phyloP scores from a whole-genome alignment of 1,140 invertebrate species.

The Leptinotarsa defecta region DNA sequence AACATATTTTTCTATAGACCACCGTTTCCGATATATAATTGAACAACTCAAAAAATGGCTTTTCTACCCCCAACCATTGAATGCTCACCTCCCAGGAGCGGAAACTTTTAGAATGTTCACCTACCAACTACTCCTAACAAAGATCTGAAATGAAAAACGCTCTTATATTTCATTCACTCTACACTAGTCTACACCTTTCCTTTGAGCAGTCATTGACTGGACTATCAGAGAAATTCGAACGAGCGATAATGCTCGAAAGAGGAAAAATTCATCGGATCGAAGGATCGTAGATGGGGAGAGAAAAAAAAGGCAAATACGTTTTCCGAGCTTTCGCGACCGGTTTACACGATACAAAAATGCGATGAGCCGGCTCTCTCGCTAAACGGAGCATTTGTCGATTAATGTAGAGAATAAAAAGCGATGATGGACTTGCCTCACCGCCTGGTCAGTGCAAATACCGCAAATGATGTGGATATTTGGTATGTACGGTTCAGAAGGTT shows the following conservation, averaged over 20 bases:
- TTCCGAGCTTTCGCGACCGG: constrained; percentile 14
- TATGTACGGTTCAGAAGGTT: not conserved
- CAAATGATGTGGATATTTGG: not conserved
- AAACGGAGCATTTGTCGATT: constrained; percentile 5
- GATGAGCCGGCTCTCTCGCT: not conserved
- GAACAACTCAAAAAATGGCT: too few species aligned
- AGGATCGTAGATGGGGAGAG: constrained; percentile 1
- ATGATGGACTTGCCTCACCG: not conserved
- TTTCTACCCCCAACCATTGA: too few species aligned
- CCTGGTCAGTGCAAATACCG: constrained; percentile 4
- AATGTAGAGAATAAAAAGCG: not conserved
- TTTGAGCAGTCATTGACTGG: too few species aligned
- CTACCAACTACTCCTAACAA: too few species aligned
- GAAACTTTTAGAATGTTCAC: too few species aligned
- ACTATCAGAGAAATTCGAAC: not conserved
- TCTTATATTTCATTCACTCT: too few species aligned
- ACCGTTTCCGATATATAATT: too few species aligned
- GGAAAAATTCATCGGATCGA: constrained; percentile 2
- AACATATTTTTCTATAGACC: too few species aligned
- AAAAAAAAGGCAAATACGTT: constrained; percentile 12
- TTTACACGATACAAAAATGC: constrained; percentile 20
- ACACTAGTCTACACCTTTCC: too few species aligned
- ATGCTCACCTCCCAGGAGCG: too few species aligned
- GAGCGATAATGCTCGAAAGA: constrained; percentile 10
- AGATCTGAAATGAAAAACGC: too few species aligned